Evolutionary conservation across 2,888 invertebrate species (phyloP), one percentile per base, ranked within the genome.

Genomic region (Seira musarum): DNA sequence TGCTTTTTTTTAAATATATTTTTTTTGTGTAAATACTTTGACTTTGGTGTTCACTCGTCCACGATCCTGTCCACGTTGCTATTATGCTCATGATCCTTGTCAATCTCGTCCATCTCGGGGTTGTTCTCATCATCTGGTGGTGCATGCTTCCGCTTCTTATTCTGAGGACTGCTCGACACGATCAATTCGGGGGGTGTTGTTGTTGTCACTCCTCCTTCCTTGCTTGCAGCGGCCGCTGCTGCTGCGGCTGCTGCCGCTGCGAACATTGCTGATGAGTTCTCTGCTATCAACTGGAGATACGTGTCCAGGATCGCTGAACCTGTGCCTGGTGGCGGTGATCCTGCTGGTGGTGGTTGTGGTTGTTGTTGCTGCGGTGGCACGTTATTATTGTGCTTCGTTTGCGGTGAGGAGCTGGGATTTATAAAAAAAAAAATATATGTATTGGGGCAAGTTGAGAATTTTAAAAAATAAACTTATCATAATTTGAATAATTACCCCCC

Each of bases 261-360:
- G 53, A 88, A 87, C 90, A 91, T 88, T 90, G 93, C 92, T 82
- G 93, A 92, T 69, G 94, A 93, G 88, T 94, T 95, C 88, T 96
- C 95, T 1, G 95, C 94, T 87, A 96, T 95, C 87, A 95, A 93
- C 89, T 96, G 96, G 82, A 96, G 91, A 88, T 96, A 96, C 15
- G 96, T 96, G 89, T 96, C 96, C 82, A 96, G 90, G 76, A 96
- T 91, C 1, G 95, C 94, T 2, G 94, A 94, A 63, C 94, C 92
- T 70, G 94, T 92, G 81, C 93, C 91, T 24, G 68, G 5, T 15
- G 22, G 63, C 10, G 66, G 74, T 15, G 68, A 75, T 22, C 46
- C 1, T 15, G 25, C 22, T 24, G 8, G 8, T 19, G 63, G 61
- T 2, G 30, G 3, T 30, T 8, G 3, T n/a, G 60, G 71, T 2